Conservation (phyloP, 2,113 vertebrate species). For the Oncorhynchus gorbuscha region DNA sequence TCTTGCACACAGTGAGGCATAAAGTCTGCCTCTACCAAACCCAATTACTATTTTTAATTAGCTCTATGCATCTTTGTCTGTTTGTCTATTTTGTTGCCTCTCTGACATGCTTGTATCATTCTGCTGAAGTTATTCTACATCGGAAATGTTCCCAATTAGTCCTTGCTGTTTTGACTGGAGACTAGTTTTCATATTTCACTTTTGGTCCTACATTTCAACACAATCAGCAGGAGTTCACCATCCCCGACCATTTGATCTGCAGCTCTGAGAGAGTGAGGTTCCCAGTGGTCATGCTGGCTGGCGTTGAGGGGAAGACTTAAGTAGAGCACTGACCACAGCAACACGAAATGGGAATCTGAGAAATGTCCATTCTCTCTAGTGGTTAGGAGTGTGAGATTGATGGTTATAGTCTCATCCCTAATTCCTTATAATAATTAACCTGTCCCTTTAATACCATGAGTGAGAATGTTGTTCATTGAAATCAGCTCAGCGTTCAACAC, state of each 20-base stretch:
- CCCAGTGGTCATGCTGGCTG: not conserved
- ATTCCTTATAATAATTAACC: not conserved
- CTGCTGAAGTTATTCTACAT: not conserved
- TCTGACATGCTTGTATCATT: not conserved
- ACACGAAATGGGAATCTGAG: not conserved
- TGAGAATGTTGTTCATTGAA: too few species aligned
- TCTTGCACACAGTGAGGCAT: constrained; percentile 6
- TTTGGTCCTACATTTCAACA: not conserved
- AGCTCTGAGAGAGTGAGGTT: not conserved
- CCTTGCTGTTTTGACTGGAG: constrained; percentile 13
- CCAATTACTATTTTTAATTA: constrained; percentile 26
- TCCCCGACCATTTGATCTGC: not conserved
- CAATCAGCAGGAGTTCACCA: not conserved
- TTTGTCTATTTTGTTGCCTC: not conserved
- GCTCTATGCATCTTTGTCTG: constrained; percentile 12
- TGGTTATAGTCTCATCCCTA: not conserved
- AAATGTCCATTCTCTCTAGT: not conserved
- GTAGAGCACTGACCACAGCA: not conserved
- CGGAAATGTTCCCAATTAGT: constrained; percentile 28
- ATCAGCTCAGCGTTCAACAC: too few species aligned
- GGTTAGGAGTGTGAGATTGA: not conserved
- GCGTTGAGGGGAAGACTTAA: not conserved
- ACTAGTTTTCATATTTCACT: not conserved
- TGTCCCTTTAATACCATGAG: not conserved
- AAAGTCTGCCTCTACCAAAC: not conserved